These are phyloP conservation scores for Ascaphus truei DNA, from an alignment of 2,113 vertebrate species.

Conservation along the genomic window DNA sequence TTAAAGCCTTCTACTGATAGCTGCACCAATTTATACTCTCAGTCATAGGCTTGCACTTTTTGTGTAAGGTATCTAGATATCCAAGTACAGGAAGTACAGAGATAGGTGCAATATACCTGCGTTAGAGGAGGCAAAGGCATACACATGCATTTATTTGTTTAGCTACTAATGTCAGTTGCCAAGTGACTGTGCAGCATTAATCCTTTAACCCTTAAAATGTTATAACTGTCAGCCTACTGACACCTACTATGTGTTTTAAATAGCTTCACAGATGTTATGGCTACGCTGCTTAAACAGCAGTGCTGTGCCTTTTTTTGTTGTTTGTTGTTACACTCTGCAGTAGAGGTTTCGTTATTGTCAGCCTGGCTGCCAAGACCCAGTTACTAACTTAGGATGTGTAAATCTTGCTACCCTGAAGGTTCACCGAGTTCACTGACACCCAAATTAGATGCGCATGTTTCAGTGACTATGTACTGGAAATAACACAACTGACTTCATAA, in stretches of 20 bases:
- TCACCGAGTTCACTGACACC: conserved; percentile 55
- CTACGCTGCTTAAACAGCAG: neutral
- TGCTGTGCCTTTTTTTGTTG: no score
- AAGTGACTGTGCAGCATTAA: conserved; percentile 1
- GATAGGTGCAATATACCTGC: no score
- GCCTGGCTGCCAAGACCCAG: neutral
- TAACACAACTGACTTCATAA: conserved; percentile 46
- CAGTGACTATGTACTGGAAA: conserved; percentile 45
- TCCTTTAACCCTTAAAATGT: conserved; percentile 19
- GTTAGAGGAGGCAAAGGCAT: no score
- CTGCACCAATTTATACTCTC: no score
- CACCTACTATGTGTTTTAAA: conserved; percentile 12
- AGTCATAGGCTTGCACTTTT: no score
- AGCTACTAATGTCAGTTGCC: neutral
- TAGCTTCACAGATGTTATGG: neutral
- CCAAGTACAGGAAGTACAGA: no score
- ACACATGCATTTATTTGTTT: conserved; percentile 18
- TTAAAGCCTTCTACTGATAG: no score
- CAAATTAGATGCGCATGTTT: conserved; percentile 58
- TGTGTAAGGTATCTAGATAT: no score
- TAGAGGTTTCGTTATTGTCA: conserved; percentile 27
- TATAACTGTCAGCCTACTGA: neutral
- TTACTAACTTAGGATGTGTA: conserved; percentile 47
- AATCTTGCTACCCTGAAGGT: conserved; percentile 43
- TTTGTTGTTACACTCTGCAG: neutral